Evolutionary conservation across 2,888 invertebrate species (phyloP), one percentile per base, ranked within the genome.

Genomic region (Drosophila monieri): DNA sequence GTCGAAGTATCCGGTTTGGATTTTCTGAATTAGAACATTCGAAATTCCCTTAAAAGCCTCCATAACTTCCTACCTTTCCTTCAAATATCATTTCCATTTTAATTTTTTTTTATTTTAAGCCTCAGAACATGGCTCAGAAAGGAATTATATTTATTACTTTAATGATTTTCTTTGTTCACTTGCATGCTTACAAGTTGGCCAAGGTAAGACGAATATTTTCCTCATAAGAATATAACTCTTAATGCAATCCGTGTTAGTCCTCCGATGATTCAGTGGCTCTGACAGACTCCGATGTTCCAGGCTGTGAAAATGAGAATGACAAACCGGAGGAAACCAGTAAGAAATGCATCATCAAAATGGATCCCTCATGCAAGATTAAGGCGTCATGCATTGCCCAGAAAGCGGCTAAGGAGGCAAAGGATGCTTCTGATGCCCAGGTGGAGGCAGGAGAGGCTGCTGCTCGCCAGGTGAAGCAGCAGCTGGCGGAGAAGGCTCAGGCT

Each of bases 401-500:
- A 78, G 95, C 95, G 0, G 95, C 95, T 0, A 94, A 94, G 59
- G 95, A 95, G 86, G 95, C 95, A 2, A 89, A 87, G 41, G 95
- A 95, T 0, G 95, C 95, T 0, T 94, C 94, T 48, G 95, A 95
- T 88, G 95, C 95, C 0, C 95, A 95, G 81, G 94, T 95, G 0
- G 95, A 95, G 0, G 94, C 95, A 30, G 95, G 94, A 18, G 95
- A 95, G 0, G 95, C 95, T 77, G 94, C 94, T 83, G 94, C 94
- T 0, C 95, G 95, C 10, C 95, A 95, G 92, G 94, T 94, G 0
- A 95, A 95, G 90, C 93, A 94, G 0, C 95, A 95, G 90, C 88
- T 95, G 59, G 95, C 95, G 0, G 95, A 95, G 72, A 95, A 94
- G 81, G 95, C 95, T 0, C 89, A 94, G 21, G 94, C 94, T 88